Evolutionary conservation across 2,797 vertebrate genomes (phyloP), one percentile per base, ranked within the genome.

Genomic region (Lophius americanus): DNA sequence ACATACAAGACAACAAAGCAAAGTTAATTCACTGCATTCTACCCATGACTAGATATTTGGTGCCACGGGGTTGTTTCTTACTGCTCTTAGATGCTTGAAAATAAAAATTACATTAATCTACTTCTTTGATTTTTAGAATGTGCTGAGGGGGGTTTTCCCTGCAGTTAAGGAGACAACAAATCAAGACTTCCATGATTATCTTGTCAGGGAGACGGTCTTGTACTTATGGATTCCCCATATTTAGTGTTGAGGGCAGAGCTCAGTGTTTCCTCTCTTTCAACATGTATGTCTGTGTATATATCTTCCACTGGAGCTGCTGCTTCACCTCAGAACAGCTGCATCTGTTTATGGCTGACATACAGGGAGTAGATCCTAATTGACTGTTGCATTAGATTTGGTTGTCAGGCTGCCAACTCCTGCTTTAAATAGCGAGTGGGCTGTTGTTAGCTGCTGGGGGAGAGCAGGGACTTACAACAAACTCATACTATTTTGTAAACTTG

Each of bases 351-450:
- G 14, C 73, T 51, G 70, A 83, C 82, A 78, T 66, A 56, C 70
- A 70, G 73, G 56, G 74, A 81, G 69, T 56, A 60, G 56, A 85
- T 84, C 73, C 72, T 78, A 86, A 86, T 67, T 78, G 81, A 84
- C 74, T 81, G 78, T 77, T 86, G 77, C 85, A 76, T 79, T 87
- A 83, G 74, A 82, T 85, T 81, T 82, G 79, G 70, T 74, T 81
- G 75, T 86, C 82, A 64, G 54, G 36, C 63, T 58, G 83, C 81
- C 78, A 81, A 47, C 50, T 68, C 50, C 64, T 51, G 60, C 73
- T 71, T 64, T 55, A 70, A 74, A 76, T 70, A 76, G 62, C 51
- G 1, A 59, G 60, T 6, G 42, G 33, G 39, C 59, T 57, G 67
- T 23, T 23, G 44, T 44, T 52, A 36, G 9, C 39, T 7, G 33